Conservation (phyloP, 2,888 invertebrate genomes). For the Eupeodes luniger region DNA sequence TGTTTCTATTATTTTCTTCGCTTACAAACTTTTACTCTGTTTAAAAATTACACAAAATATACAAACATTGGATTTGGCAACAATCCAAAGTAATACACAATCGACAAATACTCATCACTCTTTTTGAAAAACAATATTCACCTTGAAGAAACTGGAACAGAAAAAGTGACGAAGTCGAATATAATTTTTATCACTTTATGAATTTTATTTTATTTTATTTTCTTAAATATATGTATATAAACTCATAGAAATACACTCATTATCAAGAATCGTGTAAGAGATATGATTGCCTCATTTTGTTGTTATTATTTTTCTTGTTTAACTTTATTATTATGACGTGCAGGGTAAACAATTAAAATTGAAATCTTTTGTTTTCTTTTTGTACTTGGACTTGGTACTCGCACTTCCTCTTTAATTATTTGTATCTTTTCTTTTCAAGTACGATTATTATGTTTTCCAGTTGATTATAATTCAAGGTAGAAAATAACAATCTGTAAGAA, state of each 20-base stretch:
- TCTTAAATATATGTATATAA: neutral
- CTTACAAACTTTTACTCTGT: slow-evolving; percentile 6
- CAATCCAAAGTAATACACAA: slow-evolving; percentile 51
- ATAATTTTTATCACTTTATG: slow-evolving; percentile 13
- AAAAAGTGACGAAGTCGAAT: slow-evolving; percentile 24
- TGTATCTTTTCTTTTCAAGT: slow-evolving; percentile 36
- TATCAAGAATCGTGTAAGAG: slow-evolving; percentile 36
- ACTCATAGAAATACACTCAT: slow-evolving; percentile 50
- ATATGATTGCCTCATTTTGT: slow-evolving; percentile 25
- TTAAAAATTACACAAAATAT: slow-evolving; percentile 11
- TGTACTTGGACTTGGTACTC: neutral
- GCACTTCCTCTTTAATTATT: slow-evolving; percentile 32
- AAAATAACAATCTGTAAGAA: slow-evolving; percentile 8
- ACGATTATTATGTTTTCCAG: slow-evolving; percentile 52
- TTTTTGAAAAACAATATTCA: slow-evolving; percentile 29
- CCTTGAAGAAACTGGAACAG: slow-evolving; percentile 49
- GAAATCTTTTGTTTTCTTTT: slow-evolving; percentile 48
- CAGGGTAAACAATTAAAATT: slow-evolving; percentile 52
- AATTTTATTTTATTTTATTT: slow-evolving; percentile 1
- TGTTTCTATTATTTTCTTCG: neutral
- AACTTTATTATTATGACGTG: slow-evolving; percentile 46
- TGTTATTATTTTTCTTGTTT: neutral
- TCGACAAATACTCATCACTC: slow-evolving; percentile 29
- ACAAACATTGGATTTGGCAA: slow-evolving; percentile 57
- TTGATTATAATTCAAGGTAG: slow-evolving; percentile 52